phyloP scores from a whole-genome alignment of 92 coral and sea anemone genomes.

The Umimayanthus chanpuru region DNA sequence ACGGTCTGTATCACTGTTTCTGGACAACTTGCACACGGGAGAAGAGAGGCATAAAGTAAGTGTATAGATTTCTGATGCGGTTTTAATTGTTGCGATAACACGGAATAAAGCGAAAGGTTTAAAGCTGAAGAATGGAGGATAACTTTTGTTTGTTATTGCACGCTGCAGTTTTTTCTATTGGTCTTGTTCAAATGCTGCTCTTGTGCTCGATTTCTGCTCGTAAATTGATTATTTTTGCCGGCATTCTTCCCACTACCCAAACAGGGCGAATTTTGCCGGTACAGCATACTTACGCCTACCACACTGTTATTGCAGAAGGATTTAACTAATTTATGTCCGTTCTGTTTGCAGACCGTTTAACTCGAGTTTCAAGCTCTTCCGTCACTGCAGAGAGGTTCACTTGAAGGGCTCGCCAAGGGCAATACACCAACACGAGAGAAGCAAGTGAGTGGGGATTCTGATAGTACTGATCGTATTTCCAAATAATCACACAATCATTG shows the following conservation, averaged over 20 bases:
- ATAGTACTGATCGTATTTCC: not conserved
- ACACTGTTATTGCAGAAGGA: not conserved
- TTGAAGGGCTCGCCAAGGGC: constrained; percentile 87
- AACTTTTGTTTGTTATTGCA: too few species aligned
- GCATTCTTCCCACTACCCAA: not conserved
- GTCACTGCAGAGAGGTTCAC: constrained; percentile 96
- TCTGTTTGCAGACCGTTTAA: constrained; percentile 75
- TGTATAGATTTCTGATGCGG: not conserved
- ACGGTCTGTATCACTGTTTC: constrained; percentile 90
- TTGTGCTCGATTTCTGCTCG: too few species aligned
- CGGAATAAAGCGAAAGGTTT: too few species aligned
- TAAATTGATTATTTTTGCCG: too few species aligned
- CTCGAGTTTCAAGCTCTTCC: constrained; percentile 89
- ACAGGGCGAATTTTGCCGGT: not conserved
- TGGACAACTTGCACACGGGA: constrained; percentile 93
- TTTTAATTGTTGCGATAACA: too few species aligned
- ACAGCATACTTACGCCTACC: too few species aligned
- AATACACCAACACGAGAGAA: constrained; percentile 83
- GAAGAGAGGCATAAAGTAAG: constrained; percentile 84
- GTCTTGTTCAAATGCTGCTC: too few species aligned
- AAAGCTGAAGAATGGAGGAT: too few species aligned
- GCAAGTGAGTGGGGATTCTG: constrained; percentile 74
- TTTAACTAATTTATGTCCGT: not conserved
- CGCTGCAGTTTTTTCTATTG: not conserved
- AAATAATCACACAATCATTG: too few species aligned